These are phyloP conservation scores for Montipora foliosa DNA, from an alignment of 64 coral and sea anemone species.

Conservation along the genomic window DNA sequence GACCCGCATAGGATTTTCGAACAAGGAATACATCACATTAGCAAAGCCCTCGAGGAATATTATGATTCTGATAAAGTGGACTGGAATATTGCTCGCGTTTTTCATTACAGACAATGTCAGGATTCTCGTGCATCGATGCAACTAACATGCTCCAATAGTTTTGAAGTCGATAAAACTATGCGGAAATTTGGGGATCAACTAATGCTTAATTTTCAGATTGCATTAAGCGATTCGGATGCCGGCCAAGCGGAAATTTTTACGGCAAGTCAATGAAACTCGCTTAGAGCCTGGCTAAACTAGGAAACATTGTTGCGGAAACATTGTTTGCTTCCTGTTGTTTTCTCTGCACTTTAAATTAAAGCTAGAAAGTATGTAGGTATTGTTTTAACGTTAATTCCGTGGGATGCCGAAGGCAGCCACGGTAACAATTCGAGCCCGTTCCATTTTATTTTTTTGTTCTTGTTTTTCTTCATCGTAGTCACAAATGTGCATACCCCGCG, in stretches of 20 bases:
- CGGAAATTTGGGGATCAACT: conserved; percentile 15
- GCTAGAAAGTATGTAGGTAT: too few species aligned
- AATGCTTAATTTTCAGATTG: background rate
- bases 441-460: too few species aligned
- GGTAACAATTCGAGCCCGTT: too few species aligned
- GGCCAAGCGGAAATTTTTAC: background rate
- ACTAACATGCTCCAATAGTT: background rate
- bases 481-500: too few species aligned
- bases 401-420: too few species aligned
- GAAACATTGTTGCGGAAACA: too few species aligned
- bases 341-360: too few species aligned
- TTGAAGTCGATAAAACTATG: conserved; percentile 30
- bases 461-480: too few species aligned
- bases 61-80: background rate
- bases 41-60: conserved; percentile 26
- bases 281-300: too few species aligned
- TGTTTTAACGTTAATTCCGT: too few species aligned
- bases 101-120: conserved; percentile 47
- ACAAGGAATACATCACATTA: conserved; percentile 43
- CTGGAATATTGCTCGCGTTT: conserved; percentile 5
- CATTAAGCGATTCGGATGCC: background rate
- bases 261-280: background rate
- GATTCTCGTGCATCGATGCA: background rate
- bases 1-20: conserved; percentile 20
- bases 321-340: too few species aligned